phyloP scores from a whole-genome alignment of 1,140 invertebrate genomes.

The Argopecten irradians region DNA sequence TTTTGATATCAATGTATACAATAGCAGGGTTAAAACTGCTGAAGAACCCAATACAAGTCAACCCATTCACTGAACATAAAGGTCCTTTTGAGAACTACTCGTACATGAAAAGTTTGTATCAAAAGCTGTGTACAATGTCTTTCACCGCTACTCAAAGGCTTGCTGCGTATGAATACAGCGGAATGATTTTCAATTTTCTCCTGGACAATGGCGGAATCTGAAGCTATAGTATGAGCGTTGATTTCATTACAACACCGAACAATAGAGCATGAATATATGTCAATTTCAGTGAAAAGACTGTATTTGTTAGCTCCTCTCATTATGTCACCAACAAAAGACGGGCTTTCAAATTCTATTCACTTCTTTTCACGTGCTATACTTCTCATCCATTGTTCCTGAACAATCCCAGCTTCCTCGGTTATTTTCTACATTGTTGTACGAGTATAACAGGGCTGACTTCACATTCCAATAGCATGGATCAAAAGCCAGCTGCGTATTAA shows the following conservation, averaged over 20 bases:
- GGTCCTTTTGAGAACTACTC: conserved; percentile 58
- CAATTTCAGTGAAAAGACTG: conserved; percentile 67
- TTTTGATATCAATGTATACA: conserved; percentile 52
- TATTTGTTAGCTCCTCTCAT: conserved; percentile 75
- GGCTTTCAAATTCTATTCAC: conserved; percentile 76
- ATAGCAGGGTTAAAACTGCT: conserved; percentile 50
- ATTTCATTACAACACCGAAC: conserved; percentile 71
- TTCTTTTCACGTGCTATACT: conserved; percentile 55
- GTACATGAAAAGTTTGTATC: conserved; percentile 65
- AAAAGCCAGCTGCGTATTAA: conserved; percentile 40
- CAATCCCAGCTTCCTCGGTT: conserved; percentile 77
- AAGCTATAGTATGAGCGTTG: conserved; percentile 67
- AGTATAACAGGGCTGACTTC: conserved; percentile 50
- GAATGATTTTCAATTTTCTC: conserved; percentile 76
- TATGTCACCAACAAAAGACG: conserved; percentile 67
- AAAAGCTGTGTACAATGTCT: conserved; percentile 52
- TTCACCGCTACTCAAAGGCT: conserved; percentile 55
- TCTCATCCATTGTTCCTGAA: conserved; percentile 53
- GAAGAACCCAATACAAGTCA: conserved; percentile 41
- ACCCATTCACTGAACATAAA: conserved; percentile 48
- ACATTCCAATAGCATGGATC: conserved; percentile 42
- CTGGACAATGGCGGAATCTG: conserved; percentile 70
- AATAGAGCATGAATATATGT: conserved; percentile 68
- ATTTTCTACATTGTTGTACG: conserved; percentile 69
- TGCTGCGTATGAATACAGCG: conserved; percentile 60